phyloP scores from a whole-genome alignment of 2,797 vertebrate species.

The Galaxias olidus region DNA sequence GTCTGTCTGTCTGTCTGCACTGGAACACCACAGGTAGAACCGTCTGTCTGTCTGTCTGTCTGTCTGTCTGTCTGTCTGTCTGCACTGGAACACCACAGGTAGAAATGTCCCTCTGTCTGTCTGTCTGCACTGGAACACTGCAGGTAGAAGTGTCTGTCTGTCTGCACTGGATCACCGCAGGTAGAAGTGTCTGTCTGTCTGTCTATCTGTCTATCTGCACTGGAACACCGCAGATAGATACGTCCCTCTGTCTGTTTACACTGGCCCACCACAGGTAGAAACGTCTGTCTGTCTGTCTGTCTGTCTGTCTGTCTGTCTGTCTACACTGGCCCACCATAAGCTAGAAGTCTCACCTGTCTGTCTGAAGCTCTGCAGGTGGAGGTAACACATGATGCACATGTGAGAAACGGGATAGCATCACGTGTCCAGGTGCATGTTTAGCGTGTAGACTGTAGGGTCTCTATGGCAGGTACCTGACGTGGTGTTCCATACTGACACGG shows the following conservation, averaged over 20 bases:
- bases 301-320: not conserved
- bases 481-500: too few relatives aligned
- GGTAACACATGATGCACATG: too few relatives aligned
- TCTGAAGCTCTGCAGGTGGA: too few relatives aligned
- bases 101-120: constrained; percentile 15
- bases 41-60: not conserved
- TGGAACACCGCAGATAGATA: too few relatives aligned
- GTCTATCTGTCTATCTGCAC: not conserved
- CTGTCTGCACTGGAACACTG: constrained; percentile 72
- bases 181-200: not conserved
- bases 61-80: not conserved
- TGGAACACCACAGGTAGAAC: too few relatives aligned
- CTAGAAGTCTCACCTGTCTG: constrained; percentile 2
- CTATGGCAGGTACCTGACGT: too few relatives aligned
- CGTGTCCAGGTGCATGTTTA: too few relatives aligned
- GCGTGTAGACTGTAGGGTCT: too few relatives aligned
- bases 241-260: constrained; percentile 53
- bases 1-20: not conserved
- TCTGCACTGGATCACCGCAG: too few relatives aligned
- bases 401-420: too few relatives aligned
- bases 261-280: constrained; percentile 74
- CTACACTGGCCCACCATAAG: too few relatives aligned
- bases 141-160: constrained; percentile 59
- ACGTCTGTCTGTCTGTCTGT: not conserved
- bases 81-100: constrained; percentile 77